These are phyloP conservation scores for Chironomus riparius DNA, from an alignment of 2,888 invertebrate species.

Conservation along the genomic window DNA sequence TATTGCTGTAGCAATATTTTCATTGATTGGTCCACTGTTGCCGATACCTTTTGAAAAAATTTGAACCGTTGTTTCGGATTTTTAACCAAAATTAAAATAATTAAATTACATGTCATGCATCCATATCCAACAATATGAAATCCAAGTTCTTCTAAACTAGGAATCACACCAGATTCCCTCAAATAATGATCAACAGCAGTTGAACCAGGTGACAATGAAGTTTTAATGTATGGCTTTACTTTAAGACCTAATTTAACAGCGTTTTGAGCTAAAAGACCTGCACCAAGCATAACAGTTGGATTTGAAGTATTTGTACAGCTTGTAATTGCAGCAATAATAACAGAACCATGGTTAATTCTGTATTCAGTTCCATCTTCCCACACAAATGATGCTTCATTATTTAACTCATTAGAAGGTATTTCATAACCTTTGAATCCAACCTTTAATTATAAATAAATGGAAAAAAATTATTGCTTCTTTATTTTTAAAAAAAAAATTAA, in stretches of 20 bases:
- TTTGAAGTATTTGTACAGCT: constrained; percentile 98
- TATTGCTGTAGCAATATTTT: constrained; percentile 82
- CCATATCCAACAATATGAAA: constrained; percentile 97
- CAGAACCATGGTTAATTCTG: constrained; percentile 76
- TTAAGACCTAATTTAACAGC: constrained; percentile 84
- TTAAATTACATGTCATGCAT: constrained; percentile 81
- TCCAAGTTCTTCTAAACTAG: constrained; percentile 75
- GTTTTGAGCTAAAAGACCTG: constrained; percentile 87
- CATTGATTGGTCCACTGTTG: constrained; percentile 91
- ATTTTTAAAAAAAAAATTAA: not conserved
- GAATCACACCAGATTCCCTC: constrained; percentile 83
- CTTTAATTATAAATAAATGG: constrained; percentile 44
- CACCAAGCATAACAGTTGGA: constrained; percentile 96
- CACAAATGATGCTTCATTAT: constrained; percentile 60
- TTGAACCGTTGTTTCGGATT: too few species aligned
- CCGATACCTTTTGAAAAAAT: constrained; percentile 53
- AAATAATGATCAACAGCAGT: constrained; percentile 81
- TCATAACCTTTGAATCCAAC: constrained; percentile 90
- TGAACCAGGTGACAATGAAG: constrained; percentile 90
- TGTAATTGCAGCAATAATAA: constrained; percentile 95
- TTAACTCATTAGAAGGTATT: constrained; percentile 55
- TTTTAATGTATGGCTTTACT: constrained; percentile 91
- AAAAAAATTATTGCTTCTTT: not conserved
- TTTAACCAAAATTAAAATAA: too few species aligned
- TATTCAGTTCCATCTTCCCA: constrained; percentile 71